phyloP scores from a whole-genome alignment of 2,113 vertebrate species.

The Microcebus lehilahytsara region DNA sequence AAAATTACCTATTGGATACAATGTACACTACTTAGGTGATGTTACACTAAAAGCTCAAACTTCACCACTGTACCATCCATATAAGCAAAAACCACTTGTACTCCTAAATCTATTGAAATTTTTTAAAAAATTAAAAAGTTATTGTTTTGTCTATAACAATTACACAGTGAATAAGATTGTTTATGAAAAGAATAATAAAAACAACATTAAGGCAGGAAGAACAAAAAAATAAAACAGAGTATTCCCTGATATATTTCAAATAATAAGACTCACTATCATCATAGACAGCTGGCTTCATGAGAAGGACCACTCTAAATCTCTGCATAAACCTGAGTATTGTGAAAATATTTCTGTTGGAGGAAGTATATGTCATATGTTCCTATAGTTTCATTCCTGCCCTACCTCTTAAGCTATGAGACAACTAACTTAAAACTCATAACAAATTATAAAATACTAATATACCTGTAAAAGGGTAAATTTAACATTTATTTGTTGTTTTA shows the following conservation, averaged over 20 bases:
- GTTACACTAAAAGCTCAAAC: too few species aligned
- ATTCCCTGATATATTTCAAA: not conserved
- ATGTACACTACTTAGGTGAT: too few species aligned
- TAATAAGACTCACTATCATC: not conserved
- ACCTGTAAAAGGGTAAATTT: not conserved
- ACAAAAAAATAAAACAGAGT: not conserved
- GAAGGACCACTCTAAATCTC: not conserved
- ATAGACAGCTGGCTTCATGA: not conserved
- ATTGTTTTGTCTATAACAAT: not conserved
- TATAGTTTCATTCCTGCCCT: not conserved
- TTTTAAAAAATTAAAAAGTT: not conserved
- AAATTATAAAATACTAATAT: not conserved
- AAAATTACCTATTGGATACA: too few species aligned
- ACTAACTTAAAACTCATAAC: not conserved
- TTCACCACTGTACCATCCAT: too few species aligned
- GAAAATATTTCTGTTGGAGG: not conserved
- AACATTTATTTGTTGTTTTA: not conserved
- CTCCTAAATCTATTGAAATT: too few species aligned
- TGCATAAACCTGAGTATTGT: not conserved
- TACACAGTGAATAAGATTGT: not conserved
- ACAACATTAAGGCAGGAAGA: not conserved
- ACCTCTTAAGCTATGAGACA: not conserved
- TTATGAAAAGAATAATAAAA: not conserved
- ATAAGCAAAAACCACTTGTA: too few species aligned
- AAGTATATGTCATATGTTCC: too few species aligned